Conservation (phyloP, 2,113 vertebrate genomes). For the Psophia crepitans region DNA sequence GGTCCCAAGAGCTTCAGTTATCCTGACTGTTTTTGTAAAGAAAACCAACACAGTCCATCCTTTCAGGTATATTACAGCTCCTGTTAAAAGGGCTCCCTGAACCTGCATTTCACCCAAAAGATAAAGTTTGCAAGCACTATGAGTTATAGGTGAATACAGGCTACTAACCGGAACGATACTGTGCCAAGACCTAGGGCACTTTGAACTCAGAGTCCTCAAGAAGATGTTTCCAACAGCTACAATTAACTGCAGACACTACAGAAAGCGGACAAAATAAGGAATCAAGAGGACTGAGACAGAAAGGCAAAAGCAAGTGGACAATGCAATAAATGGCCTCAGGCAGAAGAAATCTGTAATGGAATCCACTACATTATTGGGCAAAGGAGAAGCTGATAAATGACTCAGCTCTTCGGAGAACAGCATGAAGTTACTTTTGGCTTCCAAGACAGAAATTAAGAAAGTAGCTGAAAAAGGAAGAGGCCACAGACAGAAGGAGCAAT, state of each 20-base stretch:
- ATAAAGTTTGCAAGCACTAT: neutral
- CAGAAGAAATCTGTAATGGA: neutral
- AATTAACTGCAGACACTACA: neutral
- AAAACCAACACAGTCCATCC: neutral
- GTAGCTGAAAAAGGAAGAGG: conserved; percentile 18
- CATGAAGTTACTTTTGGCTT: conserved; percentile 7
- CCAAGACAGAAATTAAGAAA: conserved; percentile 25
- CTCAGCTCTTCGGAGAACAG: conserved; percentile 2
- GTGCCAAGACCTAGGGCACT: neutral
- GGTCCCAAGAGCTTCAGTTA: neutral
- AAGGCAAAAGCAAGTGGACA: neutral
- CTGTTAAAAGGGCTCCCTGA: neutral
- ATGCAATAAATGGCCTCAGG: neutral
- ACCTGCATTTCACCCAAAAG: neutral
- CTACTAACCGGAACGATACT: neutral
- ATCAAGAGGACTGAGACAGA: neutral
- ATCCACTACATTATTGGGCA: conserved; percentile 27
- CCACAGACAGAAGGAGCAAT: neutral
- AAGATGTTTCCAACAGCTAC: neutral
- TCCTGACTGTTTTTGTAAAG: neutral
- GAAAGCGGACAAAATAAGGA: neutral
- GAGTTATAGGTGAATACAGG: neutral
- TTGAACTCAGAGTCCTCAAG: neutral
- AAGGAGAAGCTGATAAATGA: neutral
- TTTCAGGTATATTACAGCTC: neutral